Conservation (phyloP, 2,797 vertebrate species). For the Manis pentadactyla region DNA sequence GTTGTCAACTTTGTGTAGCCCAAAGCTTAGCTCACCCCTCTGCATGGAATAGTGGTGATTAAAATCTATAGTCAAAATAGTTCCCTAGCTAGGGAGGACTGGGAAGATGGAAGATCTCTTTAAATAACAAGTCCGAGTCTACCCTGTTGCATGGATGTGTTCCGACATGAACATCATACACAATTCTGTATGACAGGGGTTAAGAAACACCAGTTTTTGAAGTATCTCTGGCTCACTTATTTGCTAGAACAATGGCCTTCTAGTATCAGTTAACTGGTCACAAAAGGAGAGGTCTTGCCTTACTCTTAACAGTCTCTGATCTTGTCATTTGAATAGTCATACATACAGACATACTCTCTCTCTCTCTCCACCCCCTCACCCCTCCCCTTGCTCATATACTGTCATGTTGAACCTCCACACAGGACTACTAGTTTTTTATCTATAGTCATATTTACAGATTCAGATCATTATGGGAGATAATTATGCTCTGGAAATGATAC, state of each 20-base stretch:
- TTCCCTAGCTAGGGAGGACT: background rate
- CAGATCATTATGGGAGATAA: constrained; percentile 75
- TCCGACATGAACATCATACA: fast-evolving
- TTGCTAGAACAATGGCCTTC: background rate
- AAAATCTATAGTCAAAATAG: background rate
- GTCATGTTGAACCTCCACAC: background rate
- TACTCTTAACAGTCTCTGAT: background rate
- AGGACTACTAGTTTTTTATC: constrained; percentile 68
- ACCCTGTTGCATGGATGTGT: too few species aligned
- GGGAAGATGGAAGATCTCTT: background rate
- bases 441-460: constrained; percentile 83
- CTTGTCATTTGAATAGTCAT: background rate
- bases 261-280: background rate
- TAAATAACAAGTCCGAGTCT: background rate
- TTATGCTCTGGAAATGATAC: constrained; percentile 79
- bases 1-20: constrained; percentile 13
- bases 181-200: background rate
- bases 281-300: background rate
- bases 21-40: background rate
- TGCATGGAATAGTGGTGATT: background rate
- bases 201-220: background rate
- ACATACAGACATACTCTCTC: background rate
- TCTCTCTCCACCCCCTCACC: too few species aligned
- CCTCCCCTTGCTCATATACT: background rate
- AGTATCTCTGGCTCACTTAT: background rate